Conservation (phyloP, 2,113 vertebrate species). For the Vidua chalybeata region DNA sequence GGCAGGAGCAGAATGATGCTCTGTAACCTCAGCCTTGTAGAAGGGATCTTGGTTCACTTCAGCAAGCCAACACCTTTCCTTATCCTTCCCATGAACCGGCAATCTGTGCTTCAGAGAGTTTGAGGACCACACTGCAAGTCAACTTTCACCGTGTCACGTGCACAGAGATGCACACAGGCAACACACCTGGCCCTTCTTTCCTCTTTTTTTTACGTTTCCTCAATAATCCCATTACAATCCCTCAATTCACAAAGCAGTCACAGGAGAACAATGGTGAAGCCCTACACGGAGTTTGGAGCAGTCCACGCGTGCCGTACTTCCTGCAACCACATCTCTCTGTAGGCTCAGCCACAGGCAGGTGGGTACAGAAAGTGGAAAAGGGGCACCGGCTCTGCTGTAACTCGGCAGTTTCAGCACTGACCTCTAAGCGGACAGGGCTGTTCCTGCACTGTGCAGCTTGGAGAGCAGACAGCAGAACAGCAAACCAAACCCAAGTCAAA, state of each 20-base stretch:
- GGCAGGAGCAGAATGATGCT: accelerated
- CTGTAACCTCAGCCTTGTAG: not conserved
- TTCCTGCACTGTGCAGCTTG: not conserved
- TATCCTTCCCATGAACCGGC: accelerated
- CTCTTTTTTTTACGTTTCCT: not conserved
- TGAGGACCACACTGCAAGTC: not conserved
- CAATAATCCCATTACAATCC: not conserved
- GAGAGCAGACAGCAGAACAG: accelerated
- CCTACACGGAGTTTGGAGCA: not conserved
- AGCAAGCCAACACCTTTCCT: not conserved
- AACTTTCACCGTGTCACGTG: not conserved
- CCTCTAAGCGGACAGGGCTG: not conserved
- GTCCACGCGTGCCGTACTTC: accelerated
- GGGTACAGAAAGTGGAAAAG: not conserved
- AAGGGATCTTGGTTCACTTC: not conserved
- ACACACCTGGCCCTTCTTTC: not conserved
- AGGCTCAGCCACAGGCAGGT: not conserved
- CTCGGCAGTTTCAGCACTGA: not conserved
- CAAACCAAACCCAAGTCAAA: not conserved
- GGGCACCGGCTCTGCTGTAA: not conserved
- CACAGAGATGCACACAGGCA: not conserved
- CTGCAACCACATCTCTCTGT: not conserved
- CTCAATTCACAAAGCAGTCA: not conserved
- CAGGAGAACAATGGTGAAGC: not conserved
- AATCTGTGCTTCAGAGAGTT: not conserved